Percentiles rank a stretch among this genome's conserved stretches.
phyloP scores from a whole-genome alignment of 2,113 vertebrate species.

The Chamaetylas fuelleborni region DNA sequence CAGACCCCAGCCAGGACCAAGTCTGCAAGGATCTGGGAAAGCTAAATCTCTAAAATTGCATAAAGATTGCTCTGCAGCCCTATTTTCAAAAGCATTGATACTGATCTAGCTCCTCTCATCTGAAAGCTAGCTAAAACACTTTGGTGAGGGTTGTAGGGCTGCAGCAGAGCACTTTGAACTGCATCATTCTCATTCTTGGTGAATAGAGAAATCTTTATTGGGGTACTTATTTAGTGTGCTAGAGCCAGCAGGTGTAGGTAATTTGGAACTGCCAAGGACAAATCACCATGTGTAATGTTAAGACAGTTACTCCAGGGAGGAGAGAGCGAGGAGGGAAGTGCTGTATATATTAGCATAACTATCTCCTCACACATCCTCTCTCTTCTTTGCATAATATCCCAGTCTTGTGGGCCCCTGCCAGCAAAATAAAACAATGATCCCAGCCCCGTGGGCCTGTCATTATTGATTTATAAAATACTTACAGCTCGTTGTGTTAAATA shows the following conservation, averaged over 20 bases:
- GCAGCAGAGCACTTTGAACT: neutral
- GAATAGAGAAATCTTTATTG: neutral
- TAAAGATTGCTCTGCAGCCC: neutral
- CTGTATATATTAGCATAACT: neutral
- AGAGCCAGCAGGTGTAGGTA: constrained; percentile 1
- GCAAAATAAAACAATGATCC: constrained; percentile 14
- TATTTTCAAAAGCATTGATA: neutral
- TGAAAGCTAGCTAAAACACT: neutral
- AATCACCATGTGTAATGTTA: neutral
- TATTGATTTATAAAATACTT: constrained; percentile 19
- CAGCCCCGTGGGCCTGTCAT: neutral
- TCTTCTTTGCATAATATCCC: neutral
- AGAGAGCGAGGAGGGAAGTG: neutral
- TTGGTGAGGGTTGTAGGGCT: neutral
- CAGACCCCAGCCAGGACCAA: neutral
- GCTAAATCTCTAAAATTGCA: neutral
- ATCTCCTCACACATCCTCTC: constrained; percentile 10
- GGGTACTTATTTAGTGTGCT: neutral
- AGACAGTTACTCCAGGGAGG: neutral
- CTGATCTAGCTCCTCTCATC: neutral
- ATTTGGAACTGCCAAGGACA: neutral
- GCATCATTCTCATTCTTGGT: neutral
- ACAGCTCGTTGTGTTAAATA: neutral
- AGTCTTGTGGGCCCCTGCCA: neutral
- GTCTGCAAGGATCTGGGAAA: neutral